Evolutionary conservation across 1,140 invertebrate genomes (phyloP).

Genomic region (Drosophila pallidifrons): DNA sequence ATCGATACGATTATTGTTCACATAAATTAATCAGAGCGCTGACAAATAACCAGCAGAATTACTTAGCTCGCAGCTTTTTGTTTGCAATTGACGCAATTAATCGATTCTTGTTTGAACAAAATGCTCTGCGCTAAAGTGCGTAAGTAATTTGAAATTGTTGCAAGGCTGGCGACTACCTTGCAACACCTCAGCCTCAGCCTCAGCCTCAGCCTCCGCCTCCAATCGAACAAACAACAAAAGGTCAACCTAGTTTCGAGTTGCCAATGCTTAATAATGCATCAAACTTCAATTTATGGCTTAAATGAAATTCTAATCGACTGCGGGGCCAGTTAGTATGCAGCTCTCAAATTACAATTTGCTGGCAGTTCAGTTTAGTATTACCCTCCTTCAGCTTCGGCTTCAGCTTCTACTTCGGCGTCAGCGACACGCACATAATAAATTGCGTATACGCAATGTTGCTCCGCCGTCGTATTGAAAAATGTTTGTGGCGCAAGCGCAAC

Average conservation of each 20-base stretch:
- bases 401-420: neutral
- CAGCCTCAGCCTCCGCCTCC: neutral
- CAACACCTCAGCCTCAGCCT: neutral
- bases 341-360: constrained; percentile 70
- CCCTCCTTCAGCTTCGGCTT: neutral
- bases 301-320: constrained; percentile 72
- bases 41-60: constrained; percentile 78
- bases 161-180: constrained; percentile 6
- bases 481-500: constrained; percentile 79
- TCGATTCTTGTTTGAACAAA: constrained; percentile 56
- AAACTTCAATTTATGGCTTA: constrained; percentile 63
- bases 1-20: constrained; percentile 18
- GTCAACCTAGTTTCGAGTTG: constrained; percentile 64
- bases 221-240: constrained; percentile 50
- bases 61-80: constrained; percentile 54
- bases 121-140: constrained; percentile 41
- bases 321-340: constrained; percentile 39
- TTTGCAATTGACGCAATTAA: constrained; percentile 67
- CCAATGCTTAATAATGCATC: constrained; percentile 46
- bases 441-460: constrained; percentile 75
- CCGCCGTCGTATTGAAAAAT: constrained; percentile 66
- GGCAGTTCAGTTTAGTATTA: constrained; percentile 36
- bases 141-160: constrained; percentile 34
- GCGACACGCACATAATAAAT: constrained; percentile 76
- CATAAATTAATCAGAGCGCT: constrained; percentile 73